Evolutionary conservation across 2,888 invertebrate species (phyloP).

Genomic region (Parasteatoda lunata): DNA sequence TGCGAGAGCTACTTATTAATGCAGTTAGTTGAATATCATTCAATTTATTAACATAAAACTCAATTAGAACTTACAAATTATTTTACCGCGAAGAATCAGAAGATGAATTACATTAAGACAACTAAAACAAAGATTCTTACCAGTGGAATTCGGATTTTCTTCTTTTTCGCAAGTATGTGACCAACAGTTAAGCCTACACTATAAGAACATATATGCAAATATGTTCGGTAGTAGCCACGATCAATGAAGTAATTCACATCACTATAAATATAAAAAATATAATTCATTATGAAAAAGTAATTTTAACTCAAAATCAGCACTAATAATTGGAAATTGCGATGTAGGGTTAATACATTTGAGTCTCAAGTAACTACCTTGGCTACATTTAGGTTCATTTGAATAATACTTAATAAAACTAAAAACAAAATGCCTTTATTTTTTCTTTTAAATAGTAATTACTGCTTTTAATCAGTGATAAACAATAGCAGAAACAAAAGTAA

Average conservation of each 20-base stretch:
- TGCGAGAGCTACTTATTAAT: too few species aligned
- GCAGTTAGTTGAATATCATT: too few species aligned
- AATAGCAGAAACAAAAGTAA: too few species aligned
- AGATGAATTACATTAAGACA: too few species aligned
- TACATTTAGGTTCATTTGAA: too few species aligned
- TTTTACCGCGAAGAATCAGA: too few species aligned
- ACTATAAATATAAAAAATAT: background rate
- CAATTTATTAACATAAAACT: too few species aligned
- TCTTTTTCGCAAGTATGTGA: slow-evolving; percentile 16
- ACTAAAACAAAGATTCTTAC: background rate
- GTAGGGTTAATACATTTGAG: background rate
- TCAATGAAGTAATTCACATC: slow-evolving; percentile 16
- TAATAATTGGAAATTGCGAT: background rate
- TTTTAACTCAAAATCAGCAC: background rate
- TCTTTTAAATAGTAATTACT: background rate
- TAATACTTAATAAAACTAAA: background rate
- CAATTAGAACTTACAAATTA: too few species aligned
- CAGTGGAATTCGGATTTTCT: slow-evolving; percentile 11
- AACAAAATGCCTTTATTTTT: background rate
- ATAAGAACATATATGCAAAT: slow-evolving; percentile 17
- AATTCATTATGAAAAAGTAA: background rate
- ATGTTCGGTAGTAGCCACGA: slow-evolving; percentile 27
- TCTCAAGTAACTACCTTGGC: background rate
- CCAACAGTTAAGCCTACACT: slow-evolving; percentile 31
- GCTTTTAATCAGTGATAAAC: background rate